These are phyloP conservation scores for Crocodylus rhombifer DNA, from an alignment of 2,797 vertebrate genomes.

Conservation along the genomic window DNA sequence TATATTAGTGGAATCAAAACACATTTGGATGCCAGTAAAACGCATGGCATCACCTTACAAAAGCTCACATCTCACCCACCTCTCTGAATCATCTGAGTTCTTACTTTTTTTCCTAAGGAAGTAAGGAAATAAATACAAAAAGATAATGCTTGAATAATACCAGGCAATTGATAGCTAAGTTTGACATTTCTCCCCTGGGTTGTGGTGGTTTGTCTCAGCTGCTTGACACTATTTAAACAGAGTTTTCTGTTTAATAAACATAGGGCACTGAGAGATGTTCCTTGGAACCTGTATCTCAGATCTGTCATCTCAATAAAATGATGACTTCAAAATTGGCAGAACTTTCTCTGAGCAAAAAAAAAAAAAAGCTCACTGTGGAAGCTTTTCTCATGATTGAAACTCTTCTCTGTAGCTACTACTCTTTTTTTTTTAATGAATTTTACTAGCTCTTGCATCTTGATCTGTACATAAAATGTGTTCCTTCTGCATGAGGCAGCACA, in stretches of 20 bases:
- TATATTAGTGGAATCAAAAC: background rate
- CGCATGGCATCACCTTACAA: background rate
- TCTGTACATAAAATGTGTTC: background rate
- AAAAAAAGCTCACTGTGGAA: background rate
- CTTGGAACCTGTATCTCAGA: constrained; percentile 48
- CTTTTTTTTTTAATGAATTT: background rate
- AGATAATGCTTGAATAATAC: constrained; percentile 34
- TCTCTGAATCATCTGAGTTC: background rate
- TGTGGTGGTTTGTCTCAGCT: constrained; percentile 35
- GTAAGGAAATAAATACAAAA: background rate
- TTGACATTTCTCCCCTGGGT: constrained; percentile 34
- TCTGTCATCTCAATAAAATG: background rate
- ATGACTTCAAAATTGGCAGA: background rate
- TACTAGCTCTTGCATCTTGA: background rate
- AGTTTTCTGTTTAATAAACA: constrained; percentile 69
- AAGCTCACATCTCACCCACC: background rate
- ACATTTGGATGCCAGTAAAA: background rate
- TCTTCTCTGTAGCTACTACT: background rate
- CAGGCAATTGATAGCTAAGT: constrained; percentile 1
- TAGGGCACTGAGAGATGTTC: constrained; percentile 30
- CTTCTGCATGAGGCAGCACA: background rate
- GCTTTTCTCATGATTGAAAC: background rate
- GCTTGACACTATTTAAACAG: constrained; percentile 67
- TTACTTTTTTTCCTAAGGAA: background rate
- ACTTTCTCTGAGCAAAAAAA: background rate